These are phyloP conservation scores for Rhorus exstirpatorius DNA, from an alignment of 2,888 invertebrate genomes.

Conservation along the genomic window DNA sequence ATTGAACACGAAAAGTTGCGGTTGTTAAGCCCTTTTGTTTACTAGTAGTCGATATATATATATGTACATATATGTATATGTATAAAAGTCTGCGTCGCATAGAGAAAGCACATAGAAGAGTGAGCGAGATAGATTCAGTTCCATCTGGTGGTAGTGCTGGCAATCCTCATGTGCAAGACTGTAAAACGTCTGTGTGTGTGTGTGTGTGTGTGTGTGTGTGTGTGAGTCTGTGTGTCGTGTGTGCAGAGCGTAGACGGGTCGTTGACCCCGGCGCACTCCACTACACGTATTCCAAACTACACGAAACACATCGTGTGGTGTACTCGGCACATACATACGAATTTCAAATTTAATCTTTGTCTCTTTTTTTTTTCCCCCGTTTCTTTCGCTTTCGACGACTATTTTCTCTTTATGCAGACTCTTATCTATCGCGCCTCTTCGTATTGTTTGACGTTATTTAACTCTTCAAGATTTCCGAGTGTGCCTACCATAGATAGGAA, in stretches of 20 bases:
- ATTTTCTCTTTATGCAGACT: constrained; percentile 20
- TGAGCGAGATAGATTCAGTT: constrained; percentile 74
- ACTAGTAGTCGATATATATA: not conserved
- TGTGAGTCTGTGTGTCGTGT: constrained; percentile 67
- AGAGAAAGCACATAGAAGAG: constrained; percentile 58
- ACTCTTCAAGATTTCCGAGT: constrained; percentile 14
- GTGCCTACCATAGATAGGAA: not conserved
- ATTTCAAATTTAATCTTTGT: constrained; percentile 80
- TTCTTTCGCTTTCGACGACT: not conserved
- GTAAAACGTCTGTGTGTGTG: constrained; percentile 57
- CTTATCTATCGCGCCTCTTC: not conserved
- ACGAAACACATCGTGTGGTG: constrained; percentile 80
- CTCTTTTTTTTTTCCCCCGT: not conserved
- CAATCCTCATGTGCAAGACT: constrained; percentile 74
- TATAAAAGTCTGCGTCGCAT: constrained; percentile 49
- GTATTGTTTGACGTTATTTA: constrained; percentile 16
- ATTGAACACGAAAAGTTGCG: not conserved
- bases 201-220: constrained; percentile 61
- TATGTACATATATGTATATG: constrained; percentile 10
- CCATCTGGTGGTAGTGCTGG: constrained; percentile 81
- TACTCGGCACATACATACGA: constrained; percentile 56
- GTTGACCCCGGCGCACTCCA: constrained; percentile 83
- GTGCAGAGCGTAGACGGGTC: constrained; percentile 83
- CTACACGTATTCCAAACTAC: constrained; percentile 82
- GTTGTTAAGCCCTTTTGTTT: not conserved